A percentile compares a stretch with the other conserved stretches of the same genome.
Conservation (phyloP, 2,113 vertebrate genomes). For the Pachypanchax playfairii region DNA sequence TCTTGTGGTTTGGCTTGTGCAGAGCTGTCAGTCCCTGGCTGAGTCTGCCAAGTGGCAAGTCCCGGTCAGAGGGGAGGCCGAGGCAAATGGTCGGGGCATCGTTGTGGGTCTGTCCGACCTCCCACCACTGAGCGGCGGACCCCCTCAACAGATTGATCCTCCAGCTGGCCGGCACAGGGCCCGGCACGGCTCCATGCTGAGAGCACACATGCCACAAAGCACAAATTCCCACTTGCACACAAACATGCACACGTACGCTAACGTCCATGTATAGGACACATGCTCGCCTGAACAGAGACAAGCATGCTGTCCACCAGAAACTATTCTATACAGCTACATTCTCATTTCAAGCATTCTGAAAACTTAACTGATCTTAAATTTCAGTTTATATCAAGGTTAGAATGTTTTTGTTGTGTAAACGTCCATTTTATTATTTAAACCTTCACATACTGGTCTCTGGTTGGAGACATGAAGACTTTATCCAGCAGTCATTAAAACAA, state of each 20-base stretch:
- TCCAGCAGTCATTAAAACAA: no score
- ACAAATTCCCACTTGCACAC: constrained; percentile 61
- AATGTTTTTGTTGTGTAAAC: no score
- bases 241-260: constrained; percentile 28
- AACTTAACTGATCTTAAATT: no score
- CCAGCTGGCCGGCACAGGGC: constrained; percentile 81
- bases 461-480: no score
- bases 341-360: constrained; percentile 6
- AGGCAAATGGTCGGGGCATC: constrained; percentile 69
- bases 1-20: constrained; percentile 65
- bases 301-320: constrained; percentile 2
- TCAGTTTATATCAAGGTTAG: no score
- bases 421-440: no score
- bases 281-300: constrained; percentile 22
- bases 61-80: constrained; percentile 70
- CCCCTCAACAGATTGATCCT: constrained; percentile 82
- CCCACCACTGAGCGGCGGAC: constrained; percentile 64
- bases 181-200: constrained; percentile 76
- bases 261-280: constrained; percentile 30
- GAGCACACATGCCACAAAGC: constrained; percentile 79
- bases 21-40: constrained; percentile 80
- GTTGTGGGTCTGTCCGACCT: constrained; percentile 61
- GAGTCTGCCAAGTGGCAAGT: constrained; percentile 71
- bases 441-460: no score
- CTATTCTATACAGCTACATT: constrained; percentile 9